Evolutionary conservation across 2,113 vertebrate genomes (phyloP), one percentile per base, ranked within the genome.

Genomic region (Poecilia latipinna): DNA sequence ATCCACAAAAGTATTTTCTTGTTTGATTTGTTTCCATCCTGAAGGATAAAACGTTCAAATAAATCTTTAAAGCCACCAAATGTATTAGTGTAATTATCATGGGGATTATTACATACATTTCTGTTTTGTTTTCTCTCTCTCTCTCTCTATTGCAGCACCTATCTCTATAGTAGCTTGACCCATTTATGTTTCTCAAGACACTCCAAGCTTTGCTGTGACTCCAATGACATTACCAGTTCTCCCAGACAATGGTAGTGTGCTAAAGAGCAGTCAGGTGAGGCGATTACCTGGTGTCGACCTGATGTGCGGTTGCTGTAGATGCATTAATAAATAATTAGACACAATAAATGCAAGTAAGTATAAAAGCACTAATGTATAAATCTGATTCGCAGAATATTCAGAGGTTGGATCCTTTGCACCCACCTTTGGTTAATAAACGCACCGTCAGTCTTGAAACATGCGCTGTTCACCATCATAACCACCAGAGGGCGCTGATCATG

Each of bases 391-490:
- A 93, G 63, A 73, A 3, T 33, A 87, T 92, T 61, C 90, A 90
- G 22, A 92, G 92, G 65, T 68, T 94, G 79, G 86, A 94, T 65
- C 93, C 93, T 74, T 79, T 94, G 68, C 91, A 89, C 77, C 93
- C 94, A 35, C 93, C 90, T 54, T 64, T 82, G 31, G 86, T 90
- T 48, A 69, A 62, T 35, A 92, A 90, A 79, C 92, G 91, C 60
- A 93, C 87, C 0, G 88, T 93, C 37, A 87, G 91, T 72, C 85
- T 95, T 86, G 93, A 95, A 75, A 94, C 94, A 0, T 80, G 88
- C 31, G 81, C 84, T 65, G 89, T 90, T 71, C 92, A 94, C 74
- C 90, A 93, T 7, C 84, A 93, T 79, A 94, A 95, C 87, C 93
- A 93, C 61, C 93, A 94, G 89, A 93, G 93, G 81, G 74, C 86